phyloP scores from a whole-genome alignment of 2,797 vertebrate genomes.

The Clarias laeviceps region DNA sequence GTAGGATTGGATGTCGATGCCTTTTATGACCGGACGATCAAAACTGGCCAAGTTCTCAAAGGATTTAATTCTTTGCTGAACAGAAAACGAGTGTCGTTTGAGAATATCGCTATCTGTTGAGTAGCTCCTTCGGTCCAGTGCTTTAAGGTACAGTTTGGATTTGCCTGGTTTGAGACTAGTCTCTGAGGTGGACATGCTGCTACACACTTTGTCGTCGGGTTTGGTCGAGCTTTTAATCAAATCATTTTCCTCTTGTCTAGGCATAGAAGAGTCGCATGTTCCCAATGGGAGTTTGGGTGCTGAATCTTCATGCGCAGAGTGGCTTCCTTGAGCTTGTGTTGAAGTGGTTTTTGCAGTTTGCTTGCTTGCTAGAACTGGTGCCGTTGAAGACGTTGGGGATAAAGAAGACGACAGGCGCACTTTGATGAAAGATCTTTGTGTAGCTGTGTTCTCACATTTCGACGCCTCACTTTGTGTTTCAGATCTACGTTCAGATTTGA shows the following conservation, averaged over 20 bases:
- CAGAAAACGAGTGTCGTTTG: conserved; percentile 85
- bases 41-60: conserved; percentile 92
- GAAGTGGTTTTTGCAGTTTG: conserved; percentile 48
- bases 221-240: conserved; percentile 34
- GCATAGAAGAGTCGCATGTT: conserved; percentile 35
- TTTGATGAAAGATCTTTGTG: conserved; percentile 78
- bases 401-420: conserved; percentile 76
- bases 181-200: conserved; percentile 44
- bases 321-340: conserved; percentile 23
- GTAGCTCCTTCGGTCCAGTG: conserved; percentile 74
- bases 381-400: conserved; percentile 59
- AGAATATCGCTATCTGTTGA: conserved; percentile 77
- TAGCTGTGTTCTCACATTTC: conserved; percentile 62
- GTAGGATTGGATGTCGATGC: conserved; percentile 76
- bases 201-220: conserved; percentile 38
- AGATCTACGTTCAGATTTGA: conserved; percentile 30
- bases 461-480: conserved; percentile 52
- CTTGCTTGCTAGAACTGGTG: conserved; percentile 53
- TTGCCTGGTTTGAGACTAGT: conserved; percentile 50
- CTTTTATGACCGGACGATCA: conserved; percentile 78
- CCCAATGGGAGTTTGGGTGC: conserved; percentile 27
- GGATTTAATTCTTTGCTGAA: conserved; percentile 92
- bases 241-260: conserved; percentile 37
- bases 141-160: conserved; percentile 65
- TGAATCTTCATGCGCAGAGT: conserved; percentile 29